These are phyloP conservation scores for Adelphocoris suturalis DNA, from an alignment of 2,888 invertebrate species.

Conservation along the genomic window DNA sequence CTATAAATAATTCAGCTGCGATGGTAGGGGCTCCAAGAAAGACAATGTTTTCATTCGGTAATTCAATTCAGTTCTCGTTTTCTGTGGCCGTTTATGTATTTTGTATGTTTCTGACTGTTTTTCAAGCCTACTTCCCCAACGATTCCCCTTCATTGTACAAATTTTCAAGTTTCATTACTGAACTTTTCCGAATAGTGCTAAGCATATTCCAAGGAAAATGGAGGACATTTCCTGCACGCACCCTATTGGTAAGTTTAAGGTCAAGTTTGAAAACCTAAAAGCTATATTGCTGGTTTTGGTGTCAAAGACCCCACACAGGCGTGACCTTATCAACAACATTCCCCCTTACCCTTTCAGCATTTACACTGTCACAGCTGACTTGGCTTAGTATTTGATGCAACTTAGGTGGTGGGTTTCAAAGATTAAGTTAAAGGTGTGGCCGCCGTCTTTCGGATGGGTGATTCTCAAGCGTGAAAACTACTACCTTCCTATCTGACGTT, in stretches of 20 bases:
- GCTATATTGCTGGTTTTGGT: background rate
- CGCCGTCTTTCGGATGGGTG: background rate
- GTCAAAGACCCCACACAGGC: background rate
- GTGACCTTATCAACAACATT: background rate
- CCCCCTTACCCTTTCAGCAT: background rate
- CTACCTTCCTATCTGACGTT: background rate
- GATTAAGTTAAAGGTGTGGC: background rate
- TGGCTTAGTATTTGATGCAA: background rate
- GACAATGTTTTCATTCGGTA: too few relatives aligned
- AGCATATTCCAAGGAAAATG: too few relatives aligned
- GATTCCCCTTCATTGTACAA: too few relatives aligned
- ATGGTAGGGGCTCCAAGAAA: too few relatives aligned
- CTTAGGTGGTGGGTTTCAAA: background rate
- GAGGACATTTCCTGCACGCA: background rate
- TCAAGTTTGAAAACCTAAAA: background rate
- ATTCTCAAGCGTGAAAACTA: conserved; percentile 4
- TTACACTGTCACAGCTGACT: background rate
- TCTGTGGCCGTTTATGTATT: too few relatives aligned
- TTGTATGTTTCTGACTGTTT: too few relatives aligned
- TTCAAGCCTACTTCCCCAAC: too few relatives aligned
- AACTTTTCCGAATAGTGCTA: too few relatives aligned
- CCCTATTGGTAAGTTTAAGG: background rate
- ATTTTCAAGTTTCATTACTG: too few relatives aligned
- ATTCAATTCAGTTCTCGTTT: too few relatives aligned
- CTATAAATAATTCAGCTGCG: too few relatives aligned